These are phyloP conservation scores for Aricia agestis DNA, from an alignment of 1,140 invertebrate species.

Conservation along the genomic window DNA sequence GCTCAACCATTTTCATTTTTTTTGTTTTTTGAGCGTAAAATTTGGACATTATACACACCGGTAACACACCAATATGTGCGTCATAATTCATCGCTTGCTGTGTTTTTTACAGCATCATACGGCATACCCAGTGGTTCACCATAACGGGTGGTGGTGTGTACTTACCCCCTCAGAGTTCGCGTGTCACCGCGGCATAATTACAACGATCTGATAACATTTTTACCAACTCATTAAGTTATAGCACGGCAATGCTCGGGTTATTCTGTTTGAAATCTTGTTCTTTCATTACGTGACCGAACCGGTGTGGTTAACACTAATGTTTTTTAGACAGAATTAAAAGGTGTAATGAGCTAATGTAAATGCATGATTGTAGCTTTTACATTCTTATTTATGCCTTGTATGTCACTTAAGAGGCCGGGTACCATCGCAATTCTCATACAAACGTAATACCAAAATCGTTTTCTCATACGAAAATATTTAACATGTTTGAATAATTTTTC, in stretches of 20 bases:
- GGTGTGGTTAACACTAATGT: background rate
- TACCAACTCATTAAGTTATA: slow-evolving; percentile 56
- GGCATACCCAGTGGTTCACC: slow-evolving; percentile 59
- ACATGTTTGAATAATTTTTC: too few species aligned
- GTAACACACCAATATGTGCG: background rate
- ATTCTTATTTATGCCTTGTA: too few species aligned
- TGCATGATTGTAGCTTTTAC: too few species aligned
- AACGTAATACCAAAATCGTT: too few species aligned
- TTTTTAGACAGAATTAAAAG: background rate
- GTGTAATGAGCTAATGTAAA: background rate
- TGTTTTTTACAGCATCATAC: slow-evolving; percentile 54
- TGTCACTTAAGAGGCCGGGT: too few species aligned
- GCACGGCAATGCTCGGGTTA: slow-evolving; percentile 10
- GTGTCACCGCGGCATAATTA: slow-evolving; percentile 54
- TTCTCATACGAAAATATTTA: too few species aligned
- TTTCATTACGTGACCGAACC: background rate
- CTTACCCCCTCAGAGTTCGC: slow-evolving; percentile 31
- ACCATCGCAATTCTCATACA: too few species aligned
- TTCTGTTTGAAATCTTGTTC: slow-evolving; percentile 6
- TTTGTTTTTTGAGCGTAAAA: background rate
- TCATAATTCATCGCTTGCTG: background rate
- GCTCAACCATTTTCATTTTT: too few species aligned
- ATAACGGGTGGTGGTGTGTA: slow-evolving; percentile 54
- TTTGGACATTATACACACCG: background rate
- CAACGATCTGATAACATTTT: slow-evolving; percentile 61